A percentile compares a stretch with the other conserved stretches of the same genome.
Evolutionary conservation across 2,888 invertebrate species (phyloP).

Genomic region (Ommatoiulus sabulosus): DNA sequence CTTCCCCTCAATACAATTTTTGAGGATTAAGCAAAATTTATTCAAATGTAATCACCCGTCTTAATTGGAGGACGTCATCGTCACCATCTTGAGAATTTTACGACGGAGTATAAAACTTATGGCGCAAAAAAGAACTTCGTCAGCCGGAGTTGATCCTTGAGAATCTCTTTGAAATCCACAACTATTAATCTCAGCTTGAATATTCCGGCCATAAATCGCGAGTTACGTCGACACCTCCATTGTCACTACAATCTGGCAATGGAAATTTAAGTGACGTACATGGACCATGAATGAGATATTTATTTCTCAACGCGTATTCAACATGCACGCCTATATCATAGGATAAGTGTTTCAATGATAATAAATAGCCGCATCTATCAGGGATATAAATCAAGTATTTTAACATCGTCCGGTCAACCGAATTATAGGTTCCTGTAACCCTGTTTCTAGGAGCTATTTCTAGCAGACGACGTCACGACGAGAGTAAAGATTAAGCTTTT

Average conservation of each 20-base stretch:
- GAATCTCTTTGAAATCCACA: constrained; percentile 18
- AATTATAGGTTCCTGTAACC: not conserved
- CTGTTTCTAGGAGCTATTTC: constrained; percentile 29
- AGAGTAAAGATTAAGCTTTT: not conserved
- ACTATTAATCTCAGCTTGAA: constrained; percentile 31
- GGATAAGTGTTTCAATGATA: constrained; percentile 16
- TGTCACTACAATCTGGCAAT: not conserved
- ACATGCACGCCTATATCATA: not conserved
- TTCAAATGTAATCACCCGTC: not conserved
- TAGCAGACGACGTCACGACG: not conserved
- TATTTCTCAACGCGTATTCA: not conserved
- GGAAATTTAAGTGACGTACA: not conserved
- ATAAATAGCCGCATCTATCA: not conserved
- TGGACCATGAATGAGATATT: not conserved
- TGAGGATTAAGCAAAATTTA: not conserved
- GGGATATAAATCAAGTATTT: constrained; percentile 6
- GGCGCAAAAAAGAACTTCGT: not conserved
- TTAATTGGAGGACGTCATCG: constrained; percentile 44
- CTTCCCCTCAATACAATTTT: not conserved
- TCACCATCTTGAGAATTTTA: constrained; percentile 27
- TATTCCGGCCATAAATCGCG: not conserved
- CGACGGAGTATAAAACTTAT: not conserved
- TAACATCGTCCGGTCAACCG: not conserved
- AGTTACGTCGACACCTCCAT: not conserved
- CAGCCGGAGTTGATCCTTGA: not conserved